These are phyloP conservation scores for Halcyon badia DNA, from an alignment of 2,797 vertebrate species.

Conservation along the genomic window DNA sequence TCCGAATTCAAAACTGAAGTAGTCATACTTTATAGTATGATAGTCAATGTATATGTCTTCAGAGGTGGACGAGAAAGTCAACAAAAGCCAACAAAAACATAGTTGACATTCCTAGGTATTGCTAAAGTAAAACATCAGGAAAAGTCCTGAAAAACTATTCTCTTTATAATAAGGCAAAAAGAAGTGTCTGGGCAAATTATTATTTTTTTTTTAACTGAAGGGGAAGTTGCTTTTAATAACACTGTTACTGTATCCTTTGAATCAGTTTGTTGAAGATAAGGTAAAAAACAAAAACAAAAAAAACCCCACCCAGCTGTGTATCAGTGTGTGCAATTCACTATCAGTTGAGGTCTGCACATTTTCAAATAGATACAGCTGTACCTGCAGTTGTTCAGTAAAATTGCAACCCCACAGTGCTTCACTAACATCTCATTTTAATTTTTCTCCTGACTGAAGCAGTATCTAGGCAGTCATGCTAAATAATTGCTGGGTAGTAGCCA, in stretches of 20 bases:
- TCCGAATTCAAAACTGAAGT: not conserved
- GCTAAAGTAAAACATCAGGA: not conserved
- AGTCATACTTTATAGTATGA: not conserved
- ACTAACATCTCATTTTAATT: not conserved
- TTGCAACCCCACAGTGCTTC: not conserved
- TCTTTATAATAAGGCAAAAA: not conserved
- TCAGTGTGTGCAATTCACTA: not conserved
- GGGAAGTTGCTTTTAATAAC: not conserved
- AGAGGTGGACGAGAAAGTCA: not conserved
- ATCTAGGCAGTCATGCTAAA: conserved; percentile 46
- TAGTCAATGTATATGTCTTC: not conserved
- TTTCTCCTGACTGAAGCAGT: conserved; percentile 34
- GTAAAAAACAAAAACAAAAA: not conserved
- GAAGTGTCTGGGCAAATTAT: not conserved
- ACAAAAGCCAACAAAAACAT: not conserved
- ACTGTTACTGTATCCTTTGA: not conserved
- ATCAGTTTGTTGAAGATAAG: not conserved
- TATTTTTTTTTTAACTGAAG: not conserved
- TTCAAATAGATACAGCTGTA: not conserved
- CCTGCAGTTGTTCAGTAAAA: not conserved
- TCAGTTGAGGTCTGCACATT: not conserved
- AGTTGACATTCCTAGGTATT: not conserved
- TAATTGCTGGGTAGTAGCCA: conserved; percentile 66
- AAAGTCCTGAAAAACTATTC: not conserved
- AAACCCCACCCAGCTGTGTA: not conserved